Conservation (phyloP, 2,797 vertebrate genomes). For the Brachyrhaphis roseni region DNA sequence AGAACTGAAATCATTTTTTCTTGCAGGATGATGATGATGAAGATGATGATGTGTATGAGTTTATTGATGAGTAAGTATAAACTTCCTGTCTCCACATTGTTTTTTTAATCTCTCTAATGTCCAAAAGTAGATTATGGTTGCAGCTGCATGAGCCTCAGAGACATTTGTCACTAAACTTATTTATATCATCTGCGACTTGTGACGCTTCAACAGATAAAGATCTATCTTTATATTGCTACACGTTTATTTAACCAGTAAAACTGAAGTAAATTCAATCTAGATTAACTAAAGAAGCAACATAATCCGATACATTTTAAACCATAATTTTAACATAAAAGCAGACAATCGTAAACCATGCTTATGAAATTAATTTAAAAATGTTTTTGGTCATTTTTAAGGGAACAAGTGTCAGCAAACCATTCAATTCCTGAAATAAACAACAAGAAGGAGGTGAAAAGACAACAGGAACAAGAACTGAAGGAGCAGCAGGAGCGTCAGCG, state of each 20-base stretch:
- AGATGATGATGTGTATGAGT: conserved; percentile 74
- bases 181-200: conserved; percentile 22
- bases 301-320: neutral
- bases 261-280: neutral
- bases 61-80: conserved; percentile 79
- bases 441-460: conserved; percentile 62
- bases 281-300: neutral
- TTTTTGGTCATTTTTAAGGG: conserved; percentile 12
- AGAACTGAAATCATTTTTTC: conserved; percentile 26
- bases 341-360: neutral
- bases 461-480: conserved; percentile 62
- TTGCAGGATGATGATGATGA: conserved; percentile 69
- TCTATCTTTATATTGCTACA: neutral
- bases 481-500: conserved; percentile 69
- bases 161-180: conserved; percentile 11
- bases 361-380: neutral
- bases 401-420: conserved; percentile 28
- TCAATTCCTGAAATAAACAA: conserved; percentile 27
- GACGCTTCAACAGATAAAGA: neutral
- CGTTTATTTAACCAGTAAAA: conserved; percentile 1
- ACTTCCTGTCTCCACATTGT: neutral
- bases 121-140: neutral
- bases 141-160: conserved; percentile 7
- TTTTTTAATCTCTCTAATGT: neutral
- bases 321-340: neutral